A percentile compares a stretch with the other conserved stretches of the same genome.
These are phyloP conservation scores for Trematocara macrostoma DNA, from an alignment of 2,113 vertebrate genomes.

Conservation along the genomic window DNA sequence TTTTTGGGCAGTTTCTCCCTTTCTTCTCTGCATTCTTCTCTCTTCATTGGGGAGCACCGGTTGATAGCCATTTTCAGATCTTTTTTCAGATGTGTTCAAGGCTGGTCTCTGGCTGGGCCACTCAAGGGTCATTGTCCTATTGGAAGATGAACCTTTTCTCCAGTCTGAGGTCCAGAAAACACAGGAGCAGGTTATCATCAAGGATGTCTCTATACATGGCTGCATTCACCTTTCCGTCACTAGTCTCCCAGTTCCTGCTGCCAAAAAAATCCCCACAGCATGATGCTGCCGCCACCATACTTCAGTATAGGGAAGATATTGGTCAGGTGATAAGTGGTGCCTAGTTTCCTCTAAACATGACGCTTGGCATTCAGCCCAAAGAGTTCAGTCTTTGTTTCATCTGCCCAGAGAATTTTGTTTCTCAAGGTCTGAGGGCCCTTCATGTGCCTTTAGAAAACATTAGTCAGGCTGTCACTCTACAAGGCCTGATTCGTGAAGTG, in stretches of 20 bases:
- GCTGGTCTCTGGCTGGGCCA: not conserved
- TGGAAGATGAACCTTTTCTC: not conserved
- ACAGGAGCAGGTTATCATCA: not conserved
- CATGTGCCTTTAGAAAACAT: not conserved
- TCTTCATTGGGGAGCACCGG: fast-evolving
- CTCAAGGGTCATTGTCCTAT: not conserved
- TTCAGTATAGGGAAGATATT: not conserved
- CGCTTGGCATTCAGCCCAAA: not conserved
- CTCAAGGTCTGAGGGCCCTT: not conserved
- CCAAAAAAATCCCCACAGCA: fast-evolving
- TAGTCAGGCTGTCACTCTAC: not conserved
- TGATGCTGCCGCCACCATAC: not conserved
- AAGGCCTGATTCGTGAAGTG: not conserved
- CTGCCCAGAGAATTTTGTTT: not conserved
- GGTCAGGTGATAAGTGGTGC: not conserved
- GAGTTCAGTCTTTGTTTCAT: not conserved
- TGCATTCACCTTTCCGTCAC: not conserved
- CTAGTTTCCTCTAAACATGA: not conserved
- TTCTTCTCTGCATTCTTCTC: not conserved
- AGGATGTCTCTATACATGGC: not conserved
- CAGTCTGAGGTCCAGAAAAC: not conserved
- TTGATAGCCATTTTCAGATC: not conserved
- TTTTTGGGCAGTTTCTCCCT: not conserved
- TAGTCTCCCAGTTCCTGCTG: not conserved
- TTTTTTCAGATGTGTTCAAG: not conserved